Conservation (phyloP, 2,888 invertebrate genomes). For the Ormyrus labotus region DNA sequence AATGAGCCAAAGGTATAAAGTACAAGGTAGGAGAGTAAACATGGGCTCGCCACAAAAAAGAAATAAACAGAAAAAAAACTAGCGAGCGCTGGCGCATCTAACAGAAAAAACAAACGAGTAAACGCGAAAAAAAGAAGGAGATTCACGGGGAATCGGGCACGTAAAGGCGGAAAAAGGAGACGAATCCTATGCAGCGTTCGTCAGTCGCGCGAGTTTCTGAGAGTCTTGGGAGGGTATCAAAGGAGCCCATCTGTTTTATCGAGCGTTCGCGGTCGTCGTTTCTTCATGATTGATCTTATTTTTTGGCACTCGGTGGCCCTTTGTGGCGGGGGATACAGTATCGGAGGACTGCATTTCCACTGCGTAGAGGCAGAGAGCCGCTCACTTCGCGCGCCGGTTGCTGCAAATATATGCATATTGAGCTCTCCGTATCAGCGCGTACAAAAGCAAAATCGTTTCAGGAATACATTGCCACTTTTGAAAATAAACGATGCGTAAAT, state of each 20-base stretch:
- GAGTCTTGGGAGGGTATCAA: constrained; percentile 7
- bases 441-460: not conserved
- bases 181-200: too few species aligned
- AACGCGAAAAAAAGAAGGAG: not conserved
- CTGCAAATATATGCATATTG: not conserved
- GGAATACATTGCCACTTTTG: not conserved
- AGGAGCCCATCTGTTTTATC: constrained; percentile 33
- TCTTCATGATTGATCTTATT: constrained; percentile 30
- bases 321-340: too few species aligned
- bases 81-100: not conserved
- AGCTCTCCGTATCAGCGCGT: not conserved
- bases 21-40: not conserved
- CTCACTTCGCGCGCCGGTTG: not conserved
- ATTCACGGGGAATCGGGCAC: not conserved
- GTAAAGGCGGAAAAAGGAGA: not conserved
- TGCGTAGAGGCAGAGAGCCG: not conserved
- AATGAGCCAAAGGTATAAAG: not conserved
- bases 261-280: constrained; percentile 18
- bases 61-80: not conserved
- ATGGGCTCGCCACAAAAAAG: not conserved
- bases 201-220: too few species aligned
- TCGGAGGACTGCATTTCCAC: not conserved
- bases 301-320: not conserved
- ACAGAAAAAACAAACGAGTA: not conserved
- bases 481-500: too few species aligned